Percentiles rank a stretch among this genome's conserved stretches.
These are phyloP conservation scores for Ochropleura plecta DNA, from an alignment of 2,888 invertebrate species.

Conservation along the genomic window DNA sequence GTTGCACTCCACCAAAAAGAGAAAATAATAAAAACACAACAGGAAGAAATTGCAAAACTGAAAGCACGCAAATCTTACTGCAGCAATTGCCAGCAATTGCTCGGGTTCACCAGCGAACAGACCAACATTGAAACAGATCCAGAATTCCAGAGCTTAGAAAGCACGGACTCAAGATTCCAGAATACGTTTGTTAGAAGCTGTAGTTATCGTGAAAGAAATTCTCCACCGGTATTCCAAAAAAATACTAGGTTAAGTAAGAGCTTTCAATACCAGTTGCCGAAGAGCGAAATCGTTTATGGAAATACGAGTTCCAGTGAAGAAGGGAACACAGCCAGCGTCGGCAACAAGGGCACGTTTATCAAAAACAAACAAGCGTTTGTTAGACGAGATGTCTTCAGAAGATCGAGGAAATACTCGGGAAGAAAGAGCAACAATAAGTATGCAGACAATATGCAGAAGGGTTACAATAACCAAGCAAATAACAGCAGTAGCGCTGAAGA, in stretches of 20 bases:
- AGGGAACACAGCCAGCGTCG: slow-evolving; percentile 82
- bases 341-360: slow-evolving; percentile 90
- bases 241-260: slow-evolving; percentile 89
- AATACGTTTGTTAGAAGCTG: slow-evolving; percentile 88
- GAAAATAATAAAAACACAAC: slow-evolving; percentile 93
- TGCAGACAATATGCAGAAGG: slow-evolving; percentile 80
- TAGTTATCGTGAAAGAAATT: slow-evolving; percentile 88
- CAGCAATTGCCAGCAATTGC: slow-evolving; percentile 88
- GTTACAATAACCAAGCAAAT: slow-evolving; percentile 80
- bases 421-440: slow-evolving; percentile 85
- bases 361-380: slow-evolving; percentile 91
- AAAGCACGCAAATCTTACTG: slow-evolving; percentile 89
- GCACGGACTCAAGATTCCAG: slow-evolving; percentile 88
- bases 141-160: slow-evolving; percentile 89
- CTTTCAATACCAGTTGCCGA: slow-evolving; percentile 88
- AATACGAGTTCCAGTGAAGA: slow-evolving; percentile 90
- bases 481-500: slow-evolving; percentile 88
- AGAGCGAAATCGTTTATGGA: slow-evolving; percentile 84
- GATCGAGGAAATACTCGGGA: slow-evolving; percentile 88
- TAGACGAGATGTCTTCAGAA: slow-evolving; percentile 87
- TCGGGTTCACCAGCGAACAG: slow-evolving; percentile 89
- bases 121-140: slow-evolving; percentile 90
- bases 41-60: slow-evolving; percentile 92
- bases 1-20: slow-evolving; percentile 93
- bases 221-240: slow-evolving; percentile 88